Conservation (phyloP, 2,797 vertebrate species). For the Xiphophorus birchmanni region DNA sequence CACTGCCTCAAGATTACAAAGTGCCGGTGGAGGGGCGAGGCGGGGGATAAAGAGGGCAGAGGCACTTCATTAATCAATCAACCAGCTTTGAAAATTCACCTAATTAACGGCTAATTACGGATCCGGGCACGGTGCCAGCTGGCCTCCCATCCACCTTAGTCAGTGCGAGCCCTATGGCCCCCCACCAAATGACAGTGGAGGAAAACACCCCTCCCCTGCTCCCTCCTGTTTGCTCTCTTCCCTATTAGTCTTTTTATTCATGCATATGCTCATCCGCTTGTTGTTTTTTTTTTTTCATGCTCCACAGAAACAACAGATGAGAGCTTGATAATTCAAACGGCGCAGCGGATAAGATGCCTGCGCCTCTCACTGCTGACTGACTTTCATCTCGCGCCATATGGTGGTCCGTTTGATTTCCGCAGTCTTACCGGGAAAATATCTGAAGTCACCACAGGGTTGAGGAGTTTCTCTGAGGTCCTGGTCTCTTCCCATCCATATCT, state of each 20-base stretch:
- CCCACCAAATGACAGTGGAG: constrained; percentile 63
- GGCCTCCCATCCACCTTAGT: constrained; percentile 57
- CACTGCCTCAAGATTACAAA: constrained; percentile 40
- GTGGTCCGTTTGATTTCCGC: neutral
- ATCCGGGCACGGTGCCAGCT: constrained; percentile 73
- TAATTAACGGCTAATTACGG: constrained; percentile 81
- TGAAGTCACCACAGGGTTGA: constrained; percentile 50
- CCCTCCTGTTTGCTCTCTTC: constrained; percentile 34
- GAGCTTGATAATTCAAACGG: constrained; percentile 29
- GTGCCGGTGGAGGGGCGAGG: constrained; percentile 17
- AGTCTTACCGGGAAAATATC: constrained; percentile 68
- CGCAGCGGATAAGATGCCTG: constrained; percentile 5
- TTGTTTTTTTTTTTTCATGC: constrained; percentile 1
- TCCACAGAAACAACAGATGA: constrained; percentile 36
- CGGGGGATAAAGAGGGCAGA: constrained; percentile 62
- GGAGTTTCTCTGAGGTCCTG: constrained; percentile 42
- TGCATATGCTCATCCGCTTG: constrained; percentile 28
- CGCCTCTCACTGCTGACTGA: constrained; percentile 24
- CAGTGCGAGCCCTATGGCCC: constrained; percentile 56
- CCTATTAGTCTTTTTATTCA: constrained; percentile 55
- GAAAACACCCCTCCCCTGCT: constrained; percentile 63
- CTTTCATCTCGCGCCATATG: constrained; percentile 17
- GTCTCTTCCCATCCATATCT: constrained; percentile 23
- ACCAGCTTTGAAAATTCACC: constrained; percentile 77
- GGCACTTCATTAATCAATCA: constrained; percentile 84